Evolutionary conservation across 2,888 invertebrate genomes (phyloP), one percentile per base, ranked within the genome.

Genomic region (Philonicus albiceps): DNA sequence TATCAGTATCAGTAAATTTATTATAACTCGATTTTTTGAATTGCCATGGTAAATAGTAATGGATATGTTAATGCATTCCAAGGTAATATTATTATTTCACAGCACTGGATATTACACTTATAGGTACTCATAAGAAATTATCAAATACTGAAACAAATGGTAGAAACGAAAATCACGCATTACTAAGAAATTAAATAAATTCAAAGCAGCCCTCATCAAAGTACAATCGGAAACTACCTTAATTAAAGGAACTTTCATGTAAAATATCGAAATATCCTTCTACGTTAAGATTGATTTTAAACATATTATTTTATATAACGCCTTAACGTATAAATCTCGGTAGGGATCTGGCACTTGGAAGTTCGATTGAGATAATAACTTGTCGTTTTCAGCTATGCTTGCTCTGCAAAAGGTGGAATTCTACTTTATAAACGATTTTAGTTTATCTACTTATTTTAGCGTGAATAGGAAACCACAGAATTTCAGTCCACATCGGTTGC

Each of bases 381-480:
- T 55, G 53, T 80, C 80, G 80, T 80, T 80, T n/a, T 30, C 80
- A 80, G 22, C 80, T n/a, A 55, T 80, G 53, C 19, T 16, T 53
- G n/a, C 34, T 31, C 30, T 53, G 53, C 80, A 80, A 80, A 80
- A 80, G 80, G 80, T 80, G 19, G 30, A 80, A 80, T 55, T 80
- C 34, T 53, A 53, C 80, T 80, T 80, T 80, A 80, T 80, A 80
- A 40, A 49, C 49, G 80, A 80, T 53, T 80, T 55, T 19, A 80
- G 43, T 80, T 80, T 80, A 49, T 80, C 55, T 80, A 80, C 80
- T 80, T 80, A 53, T 80, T 80, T 80, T 27, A 80, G 80, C 80
- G 49, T 80, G 80, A 80, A 80, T 80, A 80, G 80, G 80, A 80
- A 53, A 80, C 80, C 80, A 53, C 80, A 80, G 80, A 53, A 55